Evolutionary conservation across 2,888 invertebrate genomes (phyloP).

Genomic region (Agrochola macilenta): DNA sequence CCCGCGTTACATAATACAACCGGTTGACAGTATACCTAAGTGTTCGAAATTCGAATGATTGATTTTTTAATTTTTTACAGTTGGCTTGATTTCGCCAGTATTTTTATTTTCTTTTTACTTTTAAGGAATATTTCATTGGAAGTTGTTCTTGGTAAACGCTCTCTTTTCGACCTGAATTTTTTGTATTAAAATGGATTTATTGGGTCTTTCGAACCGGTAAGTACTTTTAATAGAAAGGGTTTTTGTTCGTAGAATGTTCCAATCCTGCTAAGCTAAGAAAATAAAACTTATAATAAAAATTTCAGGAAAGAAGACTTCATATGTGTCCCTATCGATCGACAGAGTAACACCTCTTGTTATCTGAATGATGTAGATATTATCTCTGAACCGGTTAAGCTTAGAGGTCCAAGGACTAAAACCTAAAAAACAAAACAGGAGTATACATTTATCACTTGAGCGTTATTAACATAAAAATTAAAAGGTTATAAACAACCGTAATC

Average conservation of each 20-base stretch:
- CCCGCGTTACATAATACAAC: slow-evolving; percentile 61
- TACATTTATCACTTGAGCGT: not conserved
- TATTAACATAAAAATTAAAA: slow-evolving; percentile 26
- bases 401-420: not conserved
- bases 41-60: slow-evolving; percentile 48
- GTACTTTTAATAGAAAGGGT: not conserved
- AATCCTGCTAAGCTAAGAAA: not conserved
- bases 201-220: not conserved
- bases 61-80: slow-evolving; percentile 11
- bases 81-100: slow-evolving; percentile 23
- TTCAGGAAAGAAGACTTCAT: not conserved
- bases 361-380: not conserved
- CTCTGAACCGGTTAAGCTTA: not conserved
- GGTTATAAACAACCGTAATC: slow-evolving; percentile 15
- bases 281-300: not conserved
- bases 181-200: not conserved
- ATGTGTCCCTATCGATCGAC: not conserved
- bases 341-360: not conserved
- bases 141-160: slow-evolving; percentile 16
- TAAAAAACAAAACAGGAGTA: slow-evolving; percentile 17
- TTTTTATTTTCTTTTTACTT: slow-evolving; percentile 35
- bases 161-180: slow-evolving; percentile 8
- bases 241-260: not conserved
- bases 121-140: slow-evolving; percentile 21
- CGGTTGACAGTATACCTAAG: slow-evolving; percentile 47